Percentiles rank a stretch among this genome's conserved stretches.
These are phyloP conservation scores for Centropyge bicolor DNA, from an alignment of 2,797 vertebrate genomes.

Conservation along the genomic window DNA sequence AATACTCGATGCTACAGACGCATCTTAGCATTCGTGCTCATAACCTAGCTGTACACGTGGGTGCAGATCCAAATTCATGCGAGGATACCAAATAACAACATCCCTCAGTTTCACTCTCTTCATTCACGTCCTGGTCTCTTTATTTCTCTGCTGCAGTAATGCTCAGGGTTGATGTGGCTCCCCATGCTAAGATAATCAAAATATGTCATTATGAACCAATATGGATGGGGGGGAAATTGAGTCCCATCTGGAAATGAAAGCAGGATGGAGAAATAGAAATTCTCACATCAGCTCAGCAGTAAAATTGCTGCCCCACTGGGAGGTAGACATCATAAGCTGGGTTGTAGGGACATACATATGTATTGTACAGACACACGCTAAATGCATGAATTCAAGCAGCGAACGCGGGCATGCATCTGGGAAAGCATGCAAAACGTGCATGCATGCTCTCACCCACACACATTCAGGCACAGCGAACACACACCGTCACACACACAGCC, in stretches of 20 bases:
- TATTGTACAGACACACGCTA: slow-evolving; percentile 35
- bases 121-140: slow-evolving; percentile 31
- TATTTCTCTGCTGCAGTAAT: slow-evolving; percentile 48
- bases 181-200: slow-evolving; percentile 63
- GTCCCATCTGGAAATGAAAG: slow-evolving; percentile 63
- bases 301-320: slow-evolving; percentile 59
- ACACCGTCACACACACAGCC: slow-evolving; percentile 31
- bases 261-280: slow-evolving; percentile 62
- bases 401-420: slow-evolving; percentile 9
- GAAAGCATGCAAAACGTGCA: slow-evolving; percentile 35
- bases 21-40: not conserved
- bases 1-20: not conserved
- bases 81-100: slow-evolving; percentile 22
- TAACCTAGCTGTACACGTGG: not conserved
- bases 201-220: slow-evolving; percentile 66
- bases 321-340: slow-evolving; percentile 49
- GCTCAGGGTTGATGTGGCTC: slow-evolving; percentile 39
- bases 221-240: slow-evolving; percentile 49
- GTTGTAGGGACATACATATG: slow-evolving; percentile 40
- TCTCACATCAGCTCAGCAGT: slow-evolving; percentile 61
- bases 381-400: slow-evolving; percentile 41
- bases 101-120: slow-evolving; percentile 37
- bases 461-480: not conserved
- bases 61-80: slow-evolving; percentile 21
- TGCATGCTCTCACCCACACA: slow-evolving; percentile 22